Conservation (phyloP, 1,140 invertebrate genomes). For the Sinonovacula constricta region DNA sequence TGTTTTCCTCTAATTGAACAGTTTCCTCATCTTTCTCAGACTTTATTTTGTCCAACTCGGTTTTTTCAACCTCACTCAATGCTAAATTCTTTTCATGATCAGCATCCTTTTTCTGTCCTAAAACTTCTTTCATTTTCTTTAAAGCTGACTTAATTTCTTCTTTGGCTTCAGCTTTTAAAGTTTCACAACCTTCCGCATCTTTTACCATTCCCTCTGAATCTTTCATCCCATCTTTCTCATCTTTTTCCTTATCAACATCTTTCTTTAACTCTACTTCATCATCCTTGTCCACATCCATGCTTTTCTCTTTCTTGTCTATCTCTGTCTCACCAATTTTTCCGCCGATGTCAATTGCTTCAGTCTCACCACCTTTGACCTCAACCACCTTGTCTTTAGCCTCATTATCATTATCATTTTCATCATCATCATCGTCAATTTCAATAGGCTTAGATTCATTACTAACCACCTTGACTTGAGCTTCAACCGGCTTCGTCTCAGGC, state of each 20-base stretch:
- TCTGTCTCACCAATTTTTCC: background rate
- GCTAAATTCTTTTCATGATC: no score
- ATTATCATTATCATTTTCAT: conserved; percentile 1
- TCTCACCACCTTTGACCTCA: background rate
- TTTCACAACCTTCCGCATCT: no score
- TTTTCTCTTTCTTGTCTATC: background rate
- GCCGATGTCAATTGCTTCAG: background rate
- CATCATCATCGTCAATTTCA: background rate
- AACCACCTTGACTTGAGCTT: conserved; percentile 16
- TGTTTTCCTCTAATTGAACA: background rate
- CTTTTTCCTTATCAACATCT: background rate
- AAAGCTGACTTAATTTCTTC: no score
- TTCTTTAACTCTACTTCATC: background rate
- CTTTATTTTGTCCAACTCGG: no score
- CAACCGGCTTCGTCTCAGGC: background rate
- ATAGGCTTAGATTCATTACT: no score
- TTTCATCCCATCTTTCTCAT: no score
- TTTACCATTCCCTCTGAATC: no score
- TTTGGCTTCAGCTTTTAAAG: no score
- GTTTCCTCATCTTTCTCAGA: background rate
- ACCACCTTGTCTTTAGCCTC: background rate
- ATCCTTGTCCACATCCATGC: background rate
- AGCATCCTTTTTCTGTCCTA: no score
- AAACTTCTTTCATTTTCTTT: no score
- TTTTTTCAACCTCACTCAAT: no score